phyloP scores from a whole-genome alignment of 2,113 vertebrate genomes.

The Mobula hypostoma region DNA sequence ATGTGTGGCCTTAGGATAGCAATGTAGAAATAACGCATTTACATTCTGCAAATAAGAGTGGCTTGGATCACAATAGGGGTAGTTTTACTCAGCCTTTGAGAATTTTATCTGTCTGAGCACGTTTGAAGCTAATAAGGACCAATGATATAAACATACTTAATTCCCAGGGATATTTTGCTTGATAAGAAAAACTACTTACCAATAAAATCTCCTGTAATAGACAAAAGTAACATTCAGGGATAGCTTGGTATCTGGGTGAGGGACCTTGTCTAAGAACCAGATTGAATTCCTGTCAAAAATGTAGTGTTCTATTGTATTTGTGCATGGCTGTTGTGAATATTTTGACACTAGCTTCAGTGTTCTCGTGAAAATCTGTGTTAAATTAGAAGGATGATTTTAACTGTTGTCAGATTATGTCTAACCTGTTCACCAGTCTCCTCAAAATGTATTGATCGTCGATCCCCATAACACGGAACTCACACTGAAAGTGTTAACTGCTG shows the following conservation, averaged over 20 bases:
- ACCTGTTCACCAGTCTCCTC: conserved; percentile 5
- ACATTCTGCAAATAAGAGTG: not conserved
- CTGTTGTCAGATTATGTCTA: conserved; percentile 11
- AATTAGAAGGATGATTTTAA: not conserved
- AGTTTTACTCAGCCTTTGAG: not conserved
- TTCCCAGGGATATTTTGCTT: not conserved
- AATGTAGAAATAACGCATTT: not conserved
- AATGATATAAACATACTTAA: not conserved
- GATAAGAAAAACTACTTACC: not conserved
- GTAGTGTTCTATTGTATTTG: not conserved
- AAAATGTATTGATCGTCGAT: not conserved
- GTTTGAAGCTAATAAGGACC: not conserved
- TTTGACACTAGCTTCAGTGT: not conserved
- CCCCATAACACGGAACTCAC: not conserved
- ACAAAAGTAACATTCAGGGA: not conserved
- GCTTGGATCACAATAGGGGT: too few species aligned
- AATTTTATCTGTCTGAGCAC: not conserved
- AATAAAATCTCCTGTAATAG: not conserved
- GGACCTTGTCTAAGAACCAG: not conserved
- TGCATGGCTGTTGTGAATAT: not conserved
- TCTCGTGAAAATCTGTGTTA: not conserved
- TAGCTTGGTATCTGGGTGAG: too few species aligned
- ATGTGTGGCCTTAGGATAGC: not conserved
- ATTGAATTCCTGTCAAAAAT: not conserved
- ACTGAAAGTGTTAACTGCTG: not conserved